Conservation (phyloP, 2,797 vertebrate species). For the Pygocentrus nattereri region DNA sequence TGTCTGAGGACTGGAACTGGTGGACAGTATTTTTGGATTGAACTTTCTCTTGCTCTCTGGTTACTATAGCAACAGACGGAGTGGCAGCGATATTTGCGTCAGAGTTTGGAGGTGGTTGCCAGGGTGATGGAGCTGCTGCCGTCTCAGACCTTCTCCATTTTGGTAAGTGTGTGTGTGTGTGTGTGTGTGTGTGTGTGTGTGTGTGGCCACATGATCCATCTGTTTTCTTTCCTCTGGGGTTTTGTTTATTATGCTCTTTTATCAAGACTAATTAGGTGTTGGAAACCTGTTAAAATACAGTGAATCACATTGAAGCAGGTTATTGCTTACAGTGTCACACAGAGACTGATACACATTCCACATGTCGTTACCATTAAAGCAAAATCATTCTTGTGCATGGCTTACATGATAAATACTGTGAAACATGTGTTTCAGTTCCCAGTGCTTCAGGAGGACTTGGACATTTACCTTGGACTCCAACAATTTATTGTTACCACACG, state of each 20-base stretch:
- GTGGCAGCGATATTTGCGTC: conserved; percentile 97
- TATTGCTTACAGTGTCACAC: neutral
- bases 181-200: conserved; percentile 15
- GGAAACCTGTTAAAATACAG: neutral
- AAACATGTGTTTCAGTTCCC: conserved; percentile 82
- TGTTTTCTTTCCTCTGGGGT: neutral
- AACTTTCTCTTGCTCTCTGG: conserved; percentile 24
- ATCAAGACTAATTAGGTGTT: neutral
- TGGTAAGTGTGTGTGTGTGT: conserved; percentile 79
- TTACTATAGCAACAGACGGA: conserved; percentile 93
- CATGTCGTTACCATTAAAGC: no score
- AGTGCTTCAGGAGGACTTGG: conserved; percentile 95
- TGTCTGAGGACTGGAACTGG: neutral
- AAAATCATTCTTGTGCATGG: no score
- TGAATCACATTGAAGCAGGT: neutral
- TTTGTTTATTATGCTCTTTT: neutral
- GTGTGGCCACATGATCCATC: neutral
- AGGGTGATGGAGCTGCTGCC: conserved; percentile 99
- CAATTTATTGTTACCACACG: conserved; percentile 91
- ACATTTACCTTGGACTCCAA: conserved; percentile 95
- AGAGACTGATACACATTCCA: neutral
- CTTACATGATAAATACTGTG: neutral
- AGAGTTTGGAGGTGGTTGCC: conserved; percentile 98
- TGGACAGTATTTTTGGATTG: conserved; percentile 2
- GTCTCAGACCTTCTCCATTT: conserved; percentile 93